A percentile compares a stretch with the other conserved stretches of the same genome.
These are phyloP conservation scores for Drosophila maculinotata DNA, from an alignment of 2,888 invertebrate genomes.

Conservation along the genomic window DNA sequence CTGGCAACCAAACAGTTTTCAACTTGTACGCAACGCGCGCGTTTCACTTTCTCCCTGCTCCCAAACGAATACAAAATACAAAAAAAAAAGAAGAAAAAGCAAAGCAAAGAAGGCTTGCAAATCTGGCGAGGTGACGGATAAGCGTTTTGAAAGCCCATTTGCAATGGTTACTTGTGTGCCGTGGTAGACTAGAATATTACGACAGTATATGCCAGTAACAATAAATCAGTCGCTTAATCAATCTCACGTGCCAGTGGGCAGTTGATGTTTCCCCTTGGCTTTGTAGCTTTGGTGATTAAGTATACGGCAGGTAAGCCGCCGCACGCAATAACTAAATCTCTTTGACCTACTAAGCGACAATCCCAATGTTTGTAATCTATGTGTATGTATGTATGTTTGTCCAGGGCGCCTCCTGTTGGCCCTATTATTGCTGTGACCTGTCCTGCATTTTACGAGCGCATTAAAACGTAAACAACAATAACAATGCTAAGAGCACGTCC, in stretches of 20 bases:
- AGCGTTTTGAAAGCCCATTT: slow-evolving; percentile 34
- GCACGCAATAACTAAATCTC: slow-evolving; percentile 44
- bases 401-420: slow-evolving; percentile 19
- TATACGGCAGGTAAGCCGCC: slow-evolving; percentile 69
- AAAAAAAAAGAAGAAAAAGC: not conserved
- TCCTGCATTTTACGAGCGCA: slow-evolving; percentile 69
- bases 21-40: slow-evolving; percentile 61
- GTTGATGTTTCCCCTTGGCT: slow-evolving; percentile 52
- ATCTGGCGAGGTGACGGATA: slow-evolving; percentile 15
- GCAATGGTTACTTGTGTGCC: slow-evolving; percentile 17
- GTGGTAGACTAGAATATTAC: slow-evolving; percentile 12
- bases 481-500: slow-evolving; percentile 9
- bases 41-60: slow-evolving; percentile 16
- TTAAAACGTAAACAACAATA: slow-evolving; percentile 59
- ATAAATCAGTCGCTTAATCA: slow-evolving; percentile 73
- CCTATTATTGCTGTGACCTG: slow-evolving; percentile 33
- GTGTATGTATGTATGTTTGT: not conserved
- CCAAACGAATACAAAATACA: not conserved
- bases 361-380: slow-evolving; percentile 13
- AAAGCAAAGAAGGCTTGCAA: not conserved
- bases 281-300: slow-evolving; percentile 60
- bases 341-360: slow-evolving; percentile 59
- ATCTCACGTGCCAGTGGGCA: slow-evolving; percentile 67
- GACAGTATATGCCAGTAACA: slow-evolving; percentile 7
- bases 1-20: slow-evolving; percentile 48